A percentile compares a stretch with the other conserved stretches of the same genome.
These are phyloP conservation scores for Pelagia noctiluca DNA, from an alignment of 30 jellyfish, hydroid and myxozoan genomes.

Conservation along the genomic window DNA sequence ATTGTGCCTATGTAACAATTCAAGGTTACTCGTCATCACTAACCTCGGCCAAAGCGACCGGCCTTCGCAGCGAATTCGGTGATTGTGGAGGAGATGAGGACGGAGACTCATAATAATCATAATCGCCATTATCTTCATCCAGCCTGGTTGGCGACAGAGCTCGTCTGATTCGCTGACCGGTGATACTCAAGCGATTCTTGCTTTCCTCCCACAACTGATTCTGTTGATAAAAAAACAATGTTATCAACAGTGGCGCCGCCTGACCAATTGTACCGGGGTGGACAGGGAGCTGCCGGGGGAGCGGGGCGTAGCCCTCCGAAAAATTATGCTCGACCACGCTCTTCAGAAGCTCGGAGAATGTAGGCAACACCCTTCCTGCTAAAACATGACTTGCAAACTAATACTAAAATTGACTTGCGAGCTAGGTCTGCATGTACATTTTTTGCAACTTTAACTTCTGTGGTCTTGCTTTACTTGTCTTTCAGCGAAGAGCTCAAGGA, in stretches of 20 bases:
- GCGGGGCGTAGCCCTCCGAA: not conserved
- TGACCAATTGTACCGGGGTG: not conserved
- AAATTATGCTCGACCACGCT: not conserved
- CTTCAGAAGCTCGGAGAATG: not conserved
- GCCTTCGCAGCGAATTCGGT: conserved; percentile 38
- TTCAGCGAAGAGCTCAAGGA: no score
- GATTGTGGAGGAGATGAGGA: conserved; percentile 64
- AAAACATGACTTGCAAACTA: not conserved
- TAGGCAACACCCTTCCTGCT: not conserved
- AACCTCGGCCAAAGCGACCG: conserved; percentile 46
- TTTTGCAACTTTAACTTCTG: no score
- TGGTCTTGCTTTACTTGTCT: no score
- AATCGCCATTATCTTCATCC: conserved; percentile 45
- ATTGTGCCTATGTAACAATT: not conserved
- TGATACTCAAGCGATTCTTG: conserved; percentile 81
- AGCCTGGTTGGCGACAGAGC: conserved; percentile 97
- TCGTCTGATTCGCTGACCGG: conserved; percentile 89
- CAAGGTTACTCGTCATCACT: conserved; percentile 70
- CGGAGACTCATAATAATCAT: conserved; percentile 39
- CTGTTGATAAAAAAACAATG: conserved; percentile 44
- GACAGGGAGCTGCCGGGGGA: not conserved
- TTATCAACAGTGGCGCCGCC: not conserved
- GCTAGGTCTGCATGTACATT: no score
- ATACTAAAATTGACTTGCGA: no score
- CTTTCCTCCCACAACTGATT: conserved; percentile 97